Evolutionary conservation across 1,140 invertebrate species (phyloP).

Genomic region (Periplaneta americana): DNA sequence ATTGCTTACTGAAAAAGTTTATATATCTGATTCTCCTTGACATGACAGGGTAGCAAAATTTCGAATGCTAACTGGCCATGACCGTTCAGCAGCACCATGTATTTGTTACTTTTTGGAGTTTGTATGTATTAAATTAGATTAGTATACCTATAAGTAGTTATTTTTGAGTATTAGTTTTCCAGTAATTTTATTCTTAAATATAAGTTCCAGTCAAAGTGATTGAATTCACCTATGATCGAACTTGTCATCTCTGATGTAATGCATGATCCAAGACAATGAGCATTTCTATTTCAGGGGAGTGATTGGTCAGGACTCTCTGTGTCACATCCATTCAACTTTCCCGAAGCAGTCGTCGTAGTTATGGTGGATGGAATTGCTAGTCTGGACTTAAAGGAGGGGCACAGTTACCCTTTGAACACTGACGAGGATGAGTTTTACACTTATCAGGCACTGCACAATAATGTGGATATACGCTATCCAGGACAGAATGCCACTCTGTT

Average conservation of each 20-base stretch:
- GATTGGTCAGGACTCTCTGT: slow-evolving; percentile 66
- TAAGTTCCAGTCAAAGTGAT: background rate
- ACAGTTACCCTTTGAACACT: slow-evolving; percentile 51
- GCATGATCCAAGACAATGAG: background rate
- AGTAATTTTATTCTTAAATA: background rate
- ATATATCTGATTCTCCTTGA: too few relatives aligned
- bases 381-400: slow-evolving; percentile 37
- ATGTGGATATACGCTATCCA: slow-evolving; percentile 49
- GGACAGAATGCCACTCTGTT: slow-evolving; percentile 48
- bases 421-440: slow-evolving; percentile 58
- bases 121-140: background rate
- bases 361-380: slow-evolving; percentile 60
- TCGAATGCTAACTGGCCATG: too few relatives aligned
- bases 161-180: background rate
- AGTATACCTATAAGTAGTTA: background rate
- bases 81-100: too few relatives aligned
- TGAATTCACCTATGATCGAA: background rate
- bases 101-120: background rate
- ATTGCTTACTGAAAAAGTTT: too few relatives aligned
- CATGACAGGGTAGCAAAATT: too few relatives aligned
- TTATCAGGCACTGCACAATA: slow-evolving; percentile 49
- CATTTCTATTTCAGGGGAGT: slow-evolving; percentile 45
- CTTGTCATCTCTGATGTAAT: background rate
- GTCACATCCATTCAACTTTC: slow-evolving; percentile 65
- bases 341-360: slow-evolving; percentile 69